Evolutionary conservation across 1,140 invertebrate species (phyloP).

Genomic region (Brachionus rotundiformis): DNA sequence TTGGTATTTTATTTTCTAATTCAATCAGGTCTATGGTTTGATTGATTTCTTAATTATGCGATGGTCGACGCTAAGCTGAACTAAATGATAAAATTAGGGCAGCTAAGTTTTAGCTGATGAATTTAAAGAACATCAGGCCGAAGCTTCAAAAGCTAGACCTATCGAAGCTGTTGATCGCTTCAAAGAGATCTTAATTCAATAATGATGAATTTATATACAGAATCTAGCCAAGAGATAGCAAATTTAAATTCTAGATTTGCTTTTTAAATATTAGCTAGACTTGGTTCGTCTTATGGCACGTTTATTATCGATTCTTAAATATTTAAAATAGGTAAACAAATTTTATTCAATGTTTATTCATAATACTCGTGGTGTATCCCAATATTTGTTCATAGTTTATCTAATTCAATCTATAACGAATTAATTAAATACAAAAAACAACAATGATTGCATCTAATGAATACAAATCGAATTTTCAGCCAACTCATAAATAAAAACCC

Average conservation of each 20-base stretch:
- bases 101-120: not conserved
- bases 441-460: slow-evolving; percentile 22
- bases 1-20: not conserved
- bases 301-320: not conserved
- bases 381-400: slow-evolving; percentile 35
- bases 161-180: slow-evolving; percentile 8
- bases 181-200: slow-evolving; percentile 3
- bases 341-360: not conserved
- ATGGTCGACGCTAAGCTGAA: not conserved
- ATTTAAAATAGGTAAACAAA: slow-evolving; percentile 24
- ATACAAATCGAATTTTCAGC: slow-evolving; percentile 34
- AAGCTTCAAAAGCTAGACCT: not conserved
- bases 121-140: not conserved
- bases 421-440: slow-evolving; percentile 38
- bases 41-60: slow-evolving; percentile 17
- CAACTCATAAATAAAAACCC: slow-evolving; percentile 29
- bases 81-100: slow-evolving; percentile 18
- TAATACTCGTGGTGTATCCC: not conserved
- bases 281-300: not conserved
- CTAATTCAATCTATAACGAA: slow-evolving; percentile 24
- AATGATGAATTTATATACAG: not conserved
- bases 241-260: not conserved
- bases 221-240: not conserved
- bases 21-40: not conserved
- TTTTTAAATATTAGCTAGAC: not conserved